A percentile compares a stretch with the other conserved stretches of the same genome.
phyloP scores from a whole-genome alignment of 2,888 invertebrate genomes.

The Pelosia muscerda region DNA sequence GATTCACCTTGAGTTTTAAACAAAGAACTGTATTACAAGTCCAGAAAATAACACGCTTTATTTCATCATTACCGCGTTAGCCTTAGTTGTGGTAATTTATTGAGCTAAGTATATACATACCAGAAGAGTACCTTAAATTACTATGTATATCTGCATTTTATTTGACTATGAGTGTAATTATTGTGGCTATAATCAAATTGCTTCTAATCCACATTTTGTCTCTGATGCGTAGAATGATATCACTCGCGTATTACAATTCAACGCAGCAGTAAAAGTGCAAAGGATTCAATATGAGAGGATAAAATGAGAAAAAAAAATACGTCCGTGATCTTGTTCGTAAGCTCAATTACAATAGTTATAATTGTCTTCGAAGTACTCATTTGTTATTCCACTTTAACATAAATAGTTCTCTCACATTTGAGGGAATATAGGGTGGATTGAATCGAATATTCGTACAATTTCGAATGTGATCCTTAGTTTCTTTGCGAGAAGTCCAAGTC shows the following conservation, averaged over 20 bases:
- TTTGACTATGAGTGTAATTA: neutral
- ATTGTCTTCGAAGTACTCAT: neutral
- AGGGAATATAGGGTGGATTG: conserved; percentile 66
- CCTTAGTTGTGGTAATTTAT: neutral
- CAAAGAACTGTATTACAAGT: too few species aligned
- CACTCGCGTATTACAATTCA: neutral
- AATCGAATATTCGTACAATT: conserved; percentile 73
- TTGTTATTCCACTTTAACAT: conserved; percentile 61
- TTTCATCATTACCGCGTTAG: too few species aligned
- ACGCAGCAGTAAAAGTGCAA: neutral
- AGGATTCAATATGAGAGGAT: neutral
- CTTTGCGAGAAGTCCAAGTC: conserved; percentile 58
- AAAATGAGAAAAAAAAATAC: neutral
- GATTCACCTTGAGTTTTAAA: too few species aligned
- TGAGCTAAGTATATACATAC: neutral
- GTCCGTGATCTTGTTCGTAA: neutral
- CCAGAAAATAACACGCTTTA: too few species aligned
- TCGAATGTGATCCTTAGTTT: conserved; percentile 60
- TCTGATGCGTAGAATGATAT: neutral
- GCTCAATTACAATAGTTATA: neutral
- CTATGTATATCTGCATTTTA: neutral
- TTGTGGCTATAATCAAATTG: neutral
- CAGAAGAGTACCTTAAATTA: neutral
- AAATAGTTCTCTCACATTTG: conserved; percentile 77
- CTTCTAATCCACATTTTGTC: neutral